Evolutionary conservation across 2,797 vertebrate species (phyloP).

Genomic region (Tangara arthus): DNA sequence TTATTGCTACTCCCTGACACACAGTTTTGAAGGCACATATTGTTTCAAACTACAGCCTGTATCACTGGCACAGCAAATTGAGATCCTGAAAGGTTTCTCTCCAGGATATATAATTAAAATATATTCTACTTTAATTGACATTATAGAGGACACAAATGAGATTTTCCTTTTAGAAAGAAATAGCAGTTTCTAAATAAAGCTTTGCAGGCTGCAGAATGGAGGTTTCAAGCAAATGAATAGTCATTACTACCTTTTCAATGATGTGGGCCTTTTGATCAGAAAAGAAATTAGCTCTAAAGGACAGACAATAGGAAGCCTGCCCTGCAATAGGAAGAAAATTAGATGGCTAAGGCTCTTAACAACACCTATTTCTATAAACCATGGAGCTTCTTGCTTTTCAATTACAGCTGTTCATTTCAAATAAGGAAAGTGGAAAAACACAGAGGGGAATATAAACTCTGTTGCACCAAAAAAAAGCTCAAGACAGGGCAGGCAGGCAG

Average conservation of each 20-base stretch:
- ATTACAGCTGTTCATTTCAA: slow-evolving; percentile 84
- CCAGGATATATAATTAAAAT: slow-evolving; percentile 82
- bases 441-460: slow-evolving; percentile 72
- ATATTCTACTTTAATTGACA: slow-evolving; percentile 84
- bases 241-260: slow-evolving; percentile 84
- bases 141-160: slow-evolving; percentile 81
- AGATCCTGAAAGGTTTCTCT: slow-evolving; percentile 80
- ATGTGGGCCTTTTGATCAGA: slow-evolving; percentile 83
- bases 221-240: slow-evolving; percentile 82
- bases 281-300: slow-evolving; percentile 85
- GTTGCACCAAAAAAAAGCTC: slow-evolving; percentile 51
- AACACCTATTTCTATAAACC: slow-evolving; percentile 83
- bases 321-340: slow-evolving; percentile 83
- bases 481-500: slow-evolving; percentile 23
- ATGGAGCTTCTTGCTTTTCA: slow-evolving; percentile 81
- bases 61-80: slow-evolving; percentile 74
- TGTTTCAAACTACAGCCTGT: slow-evolving; percentile 61
- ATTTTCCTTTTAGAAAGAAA: slow-evolving; percentile 80
- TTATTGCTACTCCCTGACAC: slow-evolving; percentile 49
- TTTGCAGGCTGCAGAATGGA: slow-evolving; percentile 75
- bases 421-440: slow-evolving; percentile 75
- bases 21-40: slow-evolving; percentile 65
- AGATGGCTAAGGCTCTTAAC: slow-evolving; percentile 80
- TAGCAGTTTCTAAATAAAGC: slow-evolving; percentile 83
- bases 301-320: slow-evolving; percentile 82